Percentiles rank a stretch among this genome's conserved stretches.
Conservation (phyloP, 2,888 invertebrate species). For the Tipula lateralis region DNA sequence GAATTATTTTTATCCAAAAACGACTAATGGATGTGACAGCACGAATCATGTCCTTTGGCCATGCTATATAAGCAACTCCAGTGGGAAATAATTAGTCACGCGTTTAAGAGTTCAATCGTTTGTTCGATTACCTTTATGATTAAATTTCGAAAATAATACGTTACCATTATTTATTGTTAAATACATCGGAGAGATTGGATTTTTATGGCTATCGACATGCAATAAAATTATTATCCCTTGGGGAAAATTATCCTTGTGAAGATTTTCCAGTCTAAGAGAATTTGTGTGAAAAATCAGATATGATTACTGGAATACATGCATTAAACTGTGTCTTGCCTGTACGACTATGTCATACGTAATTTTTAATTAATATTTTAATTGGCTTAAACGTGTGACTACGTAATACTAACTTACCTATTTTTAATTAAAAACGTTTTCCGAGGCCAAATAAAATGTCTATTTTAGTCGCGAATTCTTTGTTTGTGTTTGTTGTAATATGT, state of each 20-base stretch:
- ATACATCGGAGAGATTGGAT: neutral
- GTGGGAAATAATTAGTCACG: neutral
- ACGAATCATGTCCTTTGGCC: neutral
- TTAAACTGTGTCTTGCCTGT: neutral
- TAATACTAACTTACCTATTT: neutral
- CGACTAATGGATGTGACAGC: neutral
- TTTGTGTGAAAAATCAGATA: neutral
- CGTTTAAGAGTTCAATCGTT: neutral
- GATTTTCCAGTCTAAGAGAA: neutral
- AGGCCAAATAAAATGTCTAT: neutral
- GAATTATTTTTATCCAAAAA: neutral
- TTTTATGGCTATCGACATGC: slow-evolving; percentile 24
- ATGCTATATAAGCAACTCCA: neutral
- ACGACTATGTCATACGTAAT: neutral
- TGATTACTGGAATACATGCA: neutral
- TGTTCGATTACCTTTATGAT: neutral
- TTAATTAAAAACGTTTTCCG: neutral
- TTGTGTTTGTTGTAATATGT: neutral
- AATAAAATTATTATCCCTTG: neutral
- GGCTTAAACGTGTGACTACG: neutral
- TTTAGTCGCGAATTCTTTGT: neutral
- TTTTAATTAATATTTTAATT: neutral
- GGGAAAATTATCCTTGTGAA: neutral
- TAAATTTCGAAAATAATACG: neutral
- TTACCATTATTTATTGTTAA: neutral